A percentile compares a stretch with the other conserved stretches of the same genome.
Evolutionary conservation across 2,888 invertebrate genomes (phyloP).

Genomic region (Pheosia tremula): DNA sequence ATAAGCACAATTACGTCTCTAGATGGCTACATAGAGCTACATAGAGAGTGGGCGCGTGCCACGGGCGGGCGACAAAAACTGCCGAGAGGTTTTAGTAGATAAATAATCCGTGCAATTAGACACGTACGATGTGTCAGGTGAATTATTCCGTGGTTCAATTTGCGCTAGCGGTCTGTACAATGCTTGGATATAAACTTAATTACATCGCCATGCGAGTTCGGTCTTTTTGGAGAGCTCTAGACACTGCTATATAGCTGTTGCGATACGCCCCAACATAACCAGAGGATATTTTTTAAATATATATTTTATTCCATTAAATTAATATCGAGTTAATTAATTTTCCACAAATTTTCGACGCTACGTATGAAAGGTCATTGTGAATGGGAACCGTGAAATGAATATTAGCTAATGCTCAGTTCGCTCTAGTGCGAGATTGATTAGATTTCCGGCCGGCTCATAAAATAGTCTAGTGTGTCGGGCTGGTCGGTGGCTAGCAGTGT

Average conservation of each 20-base stretch:
- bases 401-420: slow-evolving; percentile 25
- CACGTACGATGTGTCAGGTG: slow-evolving; percentile 75
- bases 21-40: slow-evolving; percentile 68
- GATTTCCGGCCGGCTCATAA: slow-evolving; percentile 58
- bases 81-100: slow-evolving; percentile 66
- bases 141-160: slow-evolving; percentile 77
- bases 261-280: slow-evolving; percentile 33
- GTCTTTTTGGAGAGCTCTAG: slow-evolving; percentile 49
- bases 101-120: slow-evolving; percentile 80
- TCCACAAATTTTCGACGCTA: slow-evolving; percentile 39
- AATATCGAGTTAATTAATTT: slow-evolving; percentile 26
- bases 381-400: slow-evolving; percentile 34
- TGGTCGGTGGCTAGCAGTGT: slow-evolving; percentile 17
- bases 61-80: slow-evolving; percentile 65
- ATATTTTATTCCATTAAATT: slow-evolving; percentile 28
- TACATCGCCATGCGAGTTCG: slow-evolving; percentile 57
- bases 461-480: slow-evolving; percentile 53
- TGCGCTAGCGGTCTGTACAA: slow-evolving; percentile 65
- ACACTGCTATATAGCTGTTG: slow-evolving; percentile 34
- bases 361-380: slow-evolving; percentile 36
- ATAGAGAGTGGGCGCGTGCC: slow-evolving; percentile 82
- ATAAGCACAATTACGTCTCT: slow-evolving; percentile 73
- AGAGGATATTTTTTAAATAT: slow-evolving; percentile 19
- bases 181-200: slow-evolving; percentile 69
- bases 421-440: slow-evolving; percentile 40